A percentile compares a stretch with the other conserved stretches of the same genome.
Conservation (phyloP, 2,113 vertebrate species). For the Callorhinus ursinus region DNA sequence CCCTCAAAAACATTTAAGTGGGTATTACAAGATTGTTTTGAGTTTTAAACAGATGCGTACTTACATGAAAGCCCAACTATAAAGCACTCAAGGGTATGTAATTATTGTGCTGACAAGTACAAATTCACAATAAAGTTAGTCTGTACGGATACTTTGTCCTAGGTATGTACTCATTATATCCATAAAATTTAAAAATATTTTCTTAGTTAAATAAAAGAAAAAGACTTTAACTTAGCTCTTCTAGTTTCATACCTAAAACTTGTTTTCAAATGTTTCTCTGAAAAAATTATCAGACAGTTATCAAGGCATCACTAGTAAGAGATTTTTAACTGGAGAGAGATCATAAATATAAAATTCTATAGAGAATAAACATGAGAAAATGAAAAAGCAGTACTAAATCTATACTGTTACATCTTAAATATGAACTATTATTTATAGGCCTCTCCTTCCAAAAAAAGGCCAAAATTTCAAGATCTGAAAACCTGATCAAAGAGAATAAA, state of each 20-base stretch:
- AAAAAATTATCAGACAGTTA: constrained; percentile 23
- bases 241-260: background rate
- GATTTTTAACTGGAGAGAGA: background rate
- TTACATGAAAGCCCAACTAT: background rate
- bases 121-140: background rate
- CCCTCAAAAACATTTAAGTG: constrained; percentile 45
- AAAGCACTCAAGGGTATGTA: constrained; percentile 22
- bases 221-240: background rate
- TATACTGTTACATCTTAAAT: background rate
- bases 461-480: constrained; percentile 48
- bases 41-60: constrained; percentile 64
- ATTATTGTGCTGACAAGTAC: constrained; percentile 47
- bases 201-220: constrained; percentile 11
- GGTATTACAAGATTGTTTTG: constrained; percentile 30
- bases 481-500: background rate
- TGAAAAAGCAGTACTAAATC: background rate
- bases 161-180: background rate
- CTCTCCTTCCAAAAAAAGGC: constrained; percentile 10
- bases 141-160: background rate
- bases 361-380: constrained; percentile 1
- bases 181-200: constrained; percentile 6
- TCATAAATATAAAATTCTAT: background rate
- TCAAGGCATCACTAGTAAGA: background rate
- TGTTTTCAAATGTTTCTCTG: constrained; percentile 39
- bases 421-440: background rate